Conservation (phyloP, 2,797 vertebrate species). For the Sebastes trivittatus region DNA sequence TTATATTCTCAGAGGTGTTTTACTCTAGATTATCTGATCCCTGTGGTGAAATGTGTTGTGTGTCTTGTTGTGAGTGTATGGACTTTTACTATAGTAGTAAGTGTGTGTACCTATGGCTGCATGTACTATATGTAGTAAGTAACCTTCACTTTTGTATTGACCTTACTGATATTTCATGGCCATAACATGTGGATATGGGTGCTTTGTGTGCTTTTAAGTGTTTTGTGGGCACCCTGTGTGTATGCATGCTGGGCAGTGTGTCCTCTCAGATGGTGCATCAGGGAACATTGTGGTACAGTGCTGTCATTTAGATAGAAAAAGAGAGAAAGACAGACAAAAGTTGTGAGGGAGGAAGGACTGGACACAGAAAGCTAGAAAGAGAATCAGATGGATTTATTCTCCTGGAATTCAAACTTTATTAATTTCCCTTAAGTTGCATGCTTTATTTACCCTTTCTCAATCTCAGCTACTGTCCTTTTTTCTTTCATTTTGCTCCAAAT, state of each 20-base stretch:
- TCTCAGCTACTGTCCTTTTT: background rate
- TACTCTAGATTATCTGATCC: background rate
- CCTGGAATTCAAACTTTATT: background rate
- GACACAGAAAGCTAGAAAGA: background rate
- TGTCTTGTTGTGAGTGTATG: background rate
- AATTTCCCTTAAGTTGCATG: background rate
- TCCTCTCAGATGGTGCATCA: background rate
- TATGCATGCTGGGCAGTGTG: background rate
- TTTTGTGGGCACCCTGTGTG: background rate
- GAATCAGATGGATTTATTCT: background rate
- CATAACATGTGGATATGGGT: background rate
- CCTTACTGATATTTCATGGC: background rate
- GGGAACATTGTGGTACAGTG: background rate
- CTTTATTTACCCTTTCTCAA: background rate
- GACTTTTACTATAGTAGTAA: background rate
- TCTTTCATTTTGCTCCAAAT: background rate
- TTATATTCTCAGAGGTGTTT: background rate
- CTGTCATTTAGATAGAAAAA: background rate
- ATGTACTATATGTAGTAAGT: background rate
- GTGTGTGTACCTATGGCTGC: background rate
- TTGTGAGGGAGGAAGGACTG: background rate
- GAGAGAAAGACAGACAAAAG: background rate
- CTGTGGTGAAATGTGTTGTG: background rate
- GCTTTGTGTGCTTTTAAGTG: background rate
- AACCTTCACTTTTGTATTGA: background rate